Evolutionary conservation across 2,888 invertebrate species (phyloP), one percentile per base, ranked within the genome.

Genomic region (Volucella zonaria): DNA sequence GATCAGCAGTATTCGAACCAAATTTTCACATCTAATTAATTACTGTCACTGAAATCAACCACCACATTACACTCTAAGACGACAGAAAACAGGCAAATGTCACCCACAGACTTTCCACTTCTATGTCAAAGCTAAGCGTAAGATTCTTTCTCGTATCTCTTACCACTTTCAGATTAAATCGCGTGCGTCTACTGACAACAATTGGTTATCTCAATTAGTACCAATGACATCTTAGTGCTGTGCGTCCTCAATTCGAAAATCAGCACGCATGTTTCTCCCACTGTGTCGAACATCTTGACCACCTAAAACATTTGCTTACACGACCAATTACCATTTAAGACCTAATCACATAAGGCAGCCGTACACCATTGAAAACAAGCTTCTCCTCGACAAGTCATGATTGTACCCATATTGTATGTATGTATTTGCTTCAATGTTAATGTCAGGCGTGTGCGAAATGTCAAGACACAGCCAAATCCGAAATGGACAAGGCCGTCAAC

Each of bases 241-340:
- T 11, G 23, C 62, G 71, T 66, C 73, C 71, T 52, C 71, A 79
- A 73, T 79, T 71, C 58, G 6, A 18, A 31, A 64, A n/a, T 51
- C 71, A 49, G 15, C 78, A 71, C 51, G 78, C 78, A 66, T 59
- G 14, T 31, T 42, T 14, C 15, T 49, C n/a, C 40, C 45, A 23
- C 18, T 10, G 38, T 62, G 54, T 61, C 38, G 38, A 62, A 38
- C 61, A 64, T 70, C 64, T 77, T 77, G 70, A 70, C 70, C 77
- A 75, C 64, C 42, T 56, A 49, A 51, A 49, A 56, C 49, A 11
- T n/a, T 14, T 75, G 66, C 18, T 58, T 23, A 62, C 15, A 64
- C 23, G 15, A 47, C 47, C 18, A 56, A 74, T 64, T 40, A 49
- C 54, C 64, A 74, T 64, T n/a, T 52, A 45, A 52, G 49, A 31